phyloP scores from a whole-genome alignment of 2,888 invertebrate genomes.

The Desoria tigrina region DNA sequence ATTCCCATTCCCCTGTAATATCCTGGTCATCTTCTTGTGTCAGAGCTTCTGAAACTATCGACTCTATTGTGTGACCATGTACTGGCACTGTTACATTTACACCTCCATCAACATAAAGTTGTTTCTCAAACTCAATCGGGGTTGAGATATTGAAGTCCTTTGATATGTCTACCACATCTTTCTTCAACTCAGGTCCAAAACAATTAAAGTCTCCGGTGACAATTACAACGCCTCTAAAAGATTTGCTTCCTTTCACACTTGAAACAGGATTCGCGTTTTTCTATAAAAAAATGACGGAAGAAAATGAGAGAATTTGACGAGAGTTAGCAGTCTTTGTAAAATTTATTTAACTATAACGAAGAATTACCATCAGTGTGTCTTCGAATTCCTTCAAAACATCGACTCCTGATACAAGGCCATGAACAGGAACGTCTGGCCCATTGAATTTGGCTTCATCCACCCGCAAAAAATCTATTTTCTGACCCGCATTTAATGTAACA shows the following conservation, averaged over 20 bases:
- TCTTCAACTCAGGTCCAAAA: slow-evolving; percentile 23
- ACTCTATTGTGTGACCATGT: slow-evolving; percentile 27
- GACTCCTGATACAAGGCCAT: slow-evolving; percentile 23
- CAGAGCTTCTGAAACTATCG: slow-evolving; percentile 32
- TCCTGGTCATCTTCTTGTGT: slow-evolving; percentile 33
- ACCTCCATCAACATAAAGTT: slow-evolving; percentile 23
- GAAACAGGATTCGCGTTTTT: too few species aligned
- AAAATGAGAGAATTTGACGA: too few species aligned
- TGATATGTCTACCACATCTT: slow-evolving; percentile 29
- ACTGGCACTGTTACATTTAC: slow-evolving; percentile 25
- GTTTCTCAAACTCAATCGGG: slow-evolving; percentile 31
- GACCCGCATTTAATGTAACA: slow-evolving; percentile 26
- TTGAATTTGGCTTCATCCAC: slow-evolving; percentile 19
- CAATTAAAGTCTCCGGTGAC: slow-evolving; percentile 29
- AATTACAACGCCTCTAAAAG: slow-evolving; percentile 21
- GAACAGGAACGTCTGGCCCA: slow-evolving; percentile 18
- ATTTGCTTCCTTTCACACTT: slow-evolving; percentile 20
- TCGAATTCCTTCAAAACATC: slow-evolving; percentile 28
- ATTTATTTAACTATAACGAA: too few species aligned
- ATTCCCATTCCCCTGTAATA: slow-evolving; percentile 40
- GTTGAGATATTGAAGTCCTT: slow-evolving; percentile 23
- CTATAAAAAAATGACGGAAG: too few species aligned
- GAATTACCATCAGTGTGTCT: slow-evolving; percentile 46
- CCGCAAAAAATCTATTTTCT: slow-evolving; percentile 28
- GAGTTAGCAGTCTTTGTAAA: too few species aligned